phyloP scores from a whole-genome alignment of 2,888 invertebrate species.

The Mystacides longicornis region DNA sequence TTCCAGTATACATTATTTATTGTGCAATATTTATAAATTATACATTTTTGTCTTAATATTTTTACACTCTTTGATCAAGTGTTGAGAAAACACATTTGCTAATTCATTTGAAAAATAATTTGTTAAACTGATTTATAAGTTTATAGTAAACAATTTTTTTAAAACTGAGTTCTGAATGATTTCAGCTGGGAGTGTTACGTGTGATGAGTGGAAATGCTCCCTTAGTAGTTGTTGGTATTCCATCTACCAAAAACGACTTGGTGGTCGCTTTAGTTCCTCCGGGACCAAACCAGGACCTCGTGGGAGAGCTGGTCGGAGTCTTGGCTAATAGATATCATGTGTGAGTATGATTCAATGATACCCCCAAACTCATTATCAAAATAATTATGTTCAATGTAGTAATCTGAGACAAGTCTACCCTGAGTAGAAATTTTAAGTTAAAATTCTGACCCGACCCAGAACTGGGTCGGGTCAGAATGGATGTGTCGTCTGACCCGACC shows the following conservation, averaged over 20 bases:
- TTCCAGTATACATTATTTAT: too few relatives aligned
- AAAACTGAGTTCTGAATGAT: slow-evolving; percentile 13
- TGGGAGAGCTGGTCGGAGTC: slow-evolving; percentile 82
- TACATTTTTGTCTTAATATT: not conserved
- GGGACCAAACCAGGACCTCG: slow-evolving; percentile 55
- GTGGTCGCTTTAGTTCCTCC: slow-evolving; percentile 64
- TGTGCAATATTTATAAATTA: too few relatives aligned
- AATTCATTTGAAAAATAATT: not conserved
- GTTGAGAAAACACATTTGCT: not conserved
- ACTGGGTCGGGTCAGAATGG: too few relatives aligned
- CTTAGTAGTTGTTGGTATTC: slow-evolving; percentile 78
- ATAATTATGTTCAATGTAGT: too few relatives aligned
- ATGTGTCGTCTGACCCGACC: too few relatives aligned
- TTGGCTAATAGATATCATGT: slow-evolving; percentile 66
- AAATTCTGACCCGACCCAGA: too few relatives aligned
- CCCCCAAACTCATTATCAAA: too few relatives aligned
- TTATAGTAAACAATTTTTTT: not conserved
- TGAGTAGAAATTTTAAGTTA: too few relatives aligned
- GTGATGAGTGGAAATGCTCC: slow-evolving; percentile 83
- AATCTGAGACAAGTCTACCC: too few relatives aligned
- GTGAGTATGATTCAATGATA: slow-evolving; percentile 48
- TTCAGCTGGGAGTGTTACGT: slow-evolving; percentile 72
- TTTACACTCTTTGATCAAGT: not conserved
- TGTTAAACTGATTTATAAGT: not conserved
- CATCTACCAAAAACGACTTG: slow-evolving; percentile 77